Evolutionary conservation across 2,888 invertebrate species (phyloP).

Genomic region (Nymphalis c-album): DNA sequence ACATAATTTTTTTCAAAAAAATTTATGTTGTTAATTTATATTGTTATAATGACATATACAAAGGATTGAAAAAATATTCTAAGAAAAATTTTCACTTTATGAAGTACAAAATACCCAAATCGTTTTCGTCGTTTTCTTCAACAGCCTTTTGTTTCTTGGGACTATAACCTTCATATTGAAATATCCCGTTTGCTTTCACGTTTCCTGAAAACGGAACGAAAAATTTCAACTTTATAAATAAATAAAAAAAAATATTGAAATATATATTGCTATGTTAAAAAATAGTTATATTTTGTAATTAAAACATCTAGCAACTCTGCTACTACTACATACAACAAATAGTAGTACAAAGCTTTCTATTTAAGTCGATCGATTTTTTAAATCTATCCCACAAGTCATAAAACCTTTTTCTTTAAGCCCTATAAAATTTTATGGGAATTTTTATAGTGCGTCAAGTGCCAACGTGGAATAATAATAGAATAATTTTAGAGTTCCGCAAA

Average conservation of each 20-base stretch:
- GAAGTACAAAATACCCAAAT: conserved; percentile 35
- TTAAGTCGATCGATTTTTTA: background rate
- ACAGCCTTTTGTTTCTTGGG: conserved; percentile 1
- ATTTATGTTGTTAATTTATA: too few relatives aligned
- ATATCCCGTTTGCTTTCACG: background rate
- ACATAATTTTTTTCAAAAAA: too few relatives aligned
- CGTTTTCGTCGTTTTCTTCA: conserved; percentile 21
- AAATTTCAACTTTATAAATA: background rate
- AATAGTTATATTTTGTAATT: too few relatives aligned
- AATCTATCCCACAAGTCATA: conserved; percentile 1
- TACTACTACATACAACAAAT: too few relatives aligned
- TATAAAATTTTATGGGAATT: conserved; percentile 8
- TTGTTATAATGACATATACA: background rate
- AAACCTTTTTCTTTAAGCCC: conserved; percentile 3
- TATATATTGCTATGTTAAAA: too few relatives aligned
- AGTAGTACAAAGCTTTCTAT: background rate
- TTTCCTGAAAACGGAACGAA: conserved; percentile 1
- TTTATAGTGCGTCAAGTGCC: conserved; percentile 9
- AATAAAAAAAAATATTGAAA: background rate
- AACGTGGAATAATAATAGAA: conserved; percentile 1
- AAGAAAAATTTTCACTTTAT: background rate
- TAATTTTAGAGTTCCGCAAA: background rate
- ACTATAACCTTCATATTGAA: conserved; percentile 11
- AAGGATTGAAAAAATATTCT: background rate
- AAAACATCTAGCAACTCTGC: too few relatives aligned